Evolutionary conservation across 2,888 invertebrate genomes (phyloP).

Genomic region (Watsonalla binaria): DNA sequence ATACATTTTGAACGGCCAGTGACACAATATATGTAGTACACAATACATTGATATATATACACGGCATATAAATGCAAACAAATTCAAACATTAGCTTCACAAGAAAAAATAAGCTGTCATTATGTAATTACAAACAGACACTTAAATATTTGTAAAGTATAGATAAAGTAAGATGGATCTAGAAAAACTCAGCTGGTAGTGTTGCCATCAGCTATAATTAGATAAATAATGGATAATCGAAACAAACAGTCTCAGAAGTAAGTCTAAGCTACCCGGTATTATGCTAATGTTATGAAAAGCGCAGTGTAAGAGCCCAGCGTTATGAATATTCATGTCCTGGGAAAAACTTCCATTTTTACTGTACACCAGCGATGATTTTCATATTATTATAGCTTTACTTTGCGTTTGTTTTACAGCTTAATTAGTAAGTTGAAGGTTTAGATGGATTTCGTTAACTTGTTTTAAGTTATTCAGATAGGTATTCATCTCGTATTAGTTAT

Average conservation of each 20-base stretch:
- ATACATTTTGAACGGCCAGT: no score
- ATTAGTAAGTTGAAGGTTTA: no score
- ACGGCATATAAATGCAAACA: no score
- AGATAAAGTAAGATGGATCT: background rate
- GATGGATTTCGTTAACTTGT: no score
- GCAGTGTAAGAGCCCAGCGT: constrained; percentile 27
- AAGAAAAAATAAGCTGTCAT: no score
- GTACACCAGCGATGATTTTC: constrained; percentile 3
- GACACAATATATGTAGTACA: no score
- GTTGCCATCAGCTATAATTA: constrained; percentile 9
- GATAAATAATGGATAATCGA: constrained; percentile 12
- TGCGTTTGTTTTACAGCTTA: background rate
- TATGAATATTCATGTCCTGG: constrained; percentile 34
- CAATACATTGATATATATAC: no score
- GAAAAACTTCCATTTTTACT: constrained; percentile 26
- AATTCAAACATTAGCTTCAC: no score
- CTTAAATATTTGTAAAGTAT: no score
- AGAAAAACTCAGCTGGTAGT: constrained; percentile 4
- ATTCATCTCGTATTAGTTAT: no score
- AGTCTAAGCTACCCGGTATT: constrained; percentile 27
- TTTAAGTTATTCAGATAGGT: no score
- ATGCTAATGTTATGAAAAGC: constrained; percentile 39
- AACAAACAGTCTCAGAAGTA: constrained; percentile 18
- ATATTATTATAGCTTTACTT: background rate
- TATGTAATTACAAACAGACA: no score